Percentiles rank a stretch among this genome's conserved stretches.
Evolutionary conservation across 2,888 invertebrate species (phyloP).

Genomic region (Euspilapteryx auroguttella): DNA sequence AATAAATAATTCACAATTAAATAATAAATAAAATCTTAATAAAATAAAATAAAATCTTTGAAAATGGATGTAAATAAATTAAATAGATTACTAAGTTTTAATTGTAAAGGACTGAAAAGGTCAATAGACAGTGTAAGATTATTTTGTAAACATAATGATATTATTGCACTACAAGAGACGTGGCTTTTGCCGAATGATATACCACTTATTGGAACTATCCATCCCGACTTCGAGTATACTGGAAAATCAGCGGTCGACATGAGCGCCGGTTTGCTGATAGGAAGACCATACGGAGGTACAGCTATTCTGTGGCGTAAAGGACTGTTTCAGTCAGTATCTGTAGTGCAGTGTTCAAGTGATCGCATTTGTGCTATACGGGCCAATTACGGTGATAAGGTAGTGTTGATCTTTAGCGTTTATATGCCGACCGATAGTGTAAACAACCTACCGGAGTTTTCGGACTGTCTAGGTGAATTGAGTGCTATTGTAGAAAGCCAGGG

Average conservation of each 20-base stretch:
- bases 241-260: conserved; percentile 1
- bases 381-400: neutral
- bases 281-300: neutral
- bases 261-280: neutral
- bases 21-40: too few species aligned
- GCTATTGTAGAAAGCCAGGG: neutral
- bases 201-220: neutral
- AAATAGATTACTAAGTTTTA: neutral
- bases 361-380: neutral
- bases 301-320: neutral
- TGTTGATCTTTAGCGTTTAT: neutral
- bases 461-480: neutral
- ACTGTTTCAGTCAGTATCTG: neutral
- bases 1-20: too few species aligned
- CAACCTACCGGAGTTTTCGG: neutral
- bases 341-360: conserved; percentile 1
- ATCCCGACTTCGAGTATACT: neutral
- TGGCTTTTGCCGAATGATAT: too few species aligned
- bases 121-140: neutral
- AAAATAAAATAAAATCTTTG: too few species aligned
- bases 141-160: conserved; percentile 1
- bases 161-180: too few species aligned
- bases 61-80: neutral
- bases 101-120: conserved; percentile 1
- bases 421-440: conserved; percentile 1